Percentiles rank a stretch among this genome's conserved stretches.
Evolutionary conservation across 1,140 invertebrate species (phyloP).

Genomic region (Neodiprion fabricii): DNA sequence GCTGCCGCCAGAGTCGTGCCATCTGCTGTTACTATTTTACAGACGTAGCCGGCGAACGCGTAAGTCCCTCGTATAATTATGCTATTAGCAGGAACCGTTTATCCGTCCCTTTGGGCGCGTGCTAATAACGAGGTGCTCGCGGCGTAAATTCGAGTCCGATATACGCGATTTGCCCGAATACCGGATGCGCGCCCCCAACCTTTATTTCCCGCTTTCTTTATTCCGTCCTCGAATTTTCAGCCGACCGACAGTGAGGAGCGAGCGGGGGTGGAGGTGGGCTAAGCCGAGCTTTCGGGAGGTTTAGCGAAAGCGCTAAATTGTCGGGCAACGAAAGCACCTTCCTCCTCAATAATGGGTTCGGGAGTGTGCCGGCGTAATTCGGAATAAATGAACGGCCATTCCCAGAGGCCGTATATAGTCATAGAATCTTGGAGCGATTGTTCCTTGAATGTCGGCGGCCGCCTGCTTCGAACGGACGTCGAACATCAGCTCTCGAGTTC

Average conservation of each 20-base stretch:
- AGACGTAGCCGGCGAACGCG: conserved; percentile 51
- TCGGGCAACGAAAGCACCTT: not conserved
- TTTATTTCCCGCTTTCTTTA: no score
- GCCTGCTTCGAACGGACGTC: conserved; percentile 13
- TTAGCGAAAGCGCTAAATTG: not conserved
- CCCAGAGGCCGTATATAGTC: conserved; percentile 9
- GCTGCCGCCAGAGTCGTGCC: conserved; percentile 49
- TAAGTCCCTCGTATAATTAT: conserved; percentile 36
- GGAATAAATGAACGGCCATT: conserved; percentile 39
- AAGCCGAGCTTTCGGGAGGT: not conserved
- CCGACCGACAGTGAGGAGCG: conserved; percentile 8
- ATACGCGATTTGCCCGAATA: not conserved
- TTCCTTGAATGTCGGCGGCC: conserved; percentile 10
- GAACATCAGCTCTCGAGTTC: conserved; percentile 25
- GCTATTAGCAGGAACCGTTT: conserved; percentile 60
- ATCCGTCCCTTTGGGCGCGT: conserved; percentile 29
- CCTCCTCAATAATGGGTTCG: not conserved
- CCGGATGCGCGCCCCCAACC: not conserved
- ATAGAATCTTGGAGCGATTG: conserved; percentile 43
- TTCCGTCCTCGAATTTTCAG: not conserved
- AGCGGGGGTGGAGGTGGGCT: not conserved
- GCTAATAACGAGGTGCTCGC: not conserved
- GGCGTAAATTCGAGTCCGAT: not conserved
- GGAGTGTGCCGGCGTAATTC: not conserved
- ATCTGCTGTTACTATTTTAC: conserved; percentile 64